phyloP scores from a whole-genome alignment of 2,113 vertebrate species.

The Patagioenas fasciata region DNA sequence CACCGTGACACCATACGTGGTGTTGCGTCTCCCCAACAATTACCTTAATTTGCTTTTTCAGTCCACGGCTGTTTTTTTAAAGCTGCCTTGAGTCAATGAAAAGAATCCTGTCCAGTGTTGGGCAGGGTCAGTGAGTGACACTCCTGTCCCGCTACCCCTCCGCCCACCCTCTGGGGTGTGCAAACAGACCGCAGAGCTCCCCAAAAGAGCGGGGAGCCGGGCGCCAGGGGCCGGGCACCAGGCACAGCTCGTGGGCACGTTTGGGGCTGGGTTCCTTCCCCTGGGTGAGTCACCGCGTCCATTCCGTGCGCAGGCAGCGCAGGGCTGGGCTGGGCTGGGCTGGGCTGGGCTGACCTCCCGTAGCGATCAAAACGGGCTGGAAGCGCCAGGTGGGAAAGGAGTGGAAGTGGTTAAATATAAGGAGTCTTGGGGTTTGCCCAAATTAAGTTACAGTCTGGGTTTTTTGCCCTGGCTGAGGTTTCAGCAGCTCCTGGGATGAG shows the following conservation, averaged over 20 bases:
- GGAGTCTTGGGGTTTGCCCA: background rate
- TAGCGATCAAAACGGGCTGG: too few relatives aligned
- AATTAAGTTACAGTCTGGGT: background rate
- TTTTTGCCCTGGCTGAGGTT: background rate
- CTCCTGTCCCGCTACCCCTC: rapidly evolving
- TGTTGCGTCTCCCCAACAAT: background rate
- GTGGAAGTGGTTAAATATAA: background rate
- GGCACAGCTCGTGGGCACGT: background rate
- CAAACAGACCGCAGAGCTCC: background rate
- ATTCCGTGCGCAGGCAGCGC: background rate
- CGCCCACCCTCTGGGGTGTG: background rate
- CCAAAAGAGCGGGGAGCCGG: background rate
- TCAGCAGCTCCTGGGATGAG: background rate
- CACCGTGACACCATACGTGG: background rate
- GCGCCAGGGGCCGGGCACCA: background rate
- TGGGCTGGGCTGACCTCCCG: background rate
- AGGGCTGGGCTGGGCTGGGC: background rate
- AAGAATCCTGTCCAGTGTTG: background rate
- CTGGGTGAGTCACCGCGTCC: background rate
- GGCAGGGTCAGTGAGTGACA: rapidly evolving
- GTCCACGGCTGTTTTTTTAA: background rate
- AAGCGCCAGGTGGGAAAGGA: background rate
- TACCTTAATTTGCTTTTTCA: background rate
- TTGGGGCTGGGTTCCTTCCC: background rate
- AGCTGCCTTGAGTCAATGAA: rapidly evolving